Evolutionary conservation across 2,888 invertebrate genomes (phyloP), one percentile per base, ranked within the genome.

Genomic region (Drosophila meridionalis): DNA sequence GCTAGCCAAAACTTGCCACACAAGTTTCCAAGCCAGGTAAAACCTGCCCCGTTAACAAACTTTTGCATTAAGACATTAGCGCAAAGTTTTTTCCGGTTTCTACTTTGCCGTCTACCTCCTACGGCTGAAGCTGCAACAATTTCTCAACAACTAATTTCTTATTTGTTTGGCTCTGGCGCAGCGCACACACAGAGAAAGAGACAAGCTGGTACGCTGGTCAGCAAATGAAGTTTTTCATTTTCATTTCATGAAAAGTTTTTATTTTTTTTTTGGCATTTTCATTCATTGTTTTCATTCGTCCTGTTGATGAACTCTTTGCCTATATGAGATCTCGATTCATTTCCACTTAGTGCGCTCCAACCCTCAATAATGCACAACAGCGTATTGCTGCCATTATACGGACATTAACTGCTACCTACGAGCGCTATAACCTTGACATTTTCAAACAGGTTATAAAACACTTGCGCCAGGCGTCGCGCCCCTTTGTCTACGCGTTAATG

Each of bases 21-120:
- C 74, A 87, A 87, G 69, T 84, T 89, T 81, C 74, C 74, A 60
- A 73, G 80, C 62, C 79, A 82, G 82, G 78, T 82, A 71, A 57
- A 30, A 40, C n/a, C 48, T 32, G 38, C 32, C 34, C 32, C 65
- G 69, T 80, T 76, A 81, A 87, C 90, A 88, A 88, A 88, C 88
- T 88, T 88, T 88, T 86, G 82, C 88, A 88, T 88, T 88, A 88
- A 88, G 90, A 89, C 88, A 88, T 88, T 88, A 88, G 90, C 78
- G 90, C 69, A 85, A 88, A 79, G 73, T 89, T 75, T 68, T 66
- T 70, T 78, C 58, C 75, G 75, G 61, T 74, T 87, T 73, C 69
- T 64, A 60, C 67, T 75, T 78, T 84, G 78, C 53, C 73, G 69
- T 62, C 67, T 52, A 28, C 55, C 47, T 52, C 61, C 61, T 66